Base-by-base conservation (phyloP, 2,113 vertebrate species). In the Lasiurus borealis region DNA sequence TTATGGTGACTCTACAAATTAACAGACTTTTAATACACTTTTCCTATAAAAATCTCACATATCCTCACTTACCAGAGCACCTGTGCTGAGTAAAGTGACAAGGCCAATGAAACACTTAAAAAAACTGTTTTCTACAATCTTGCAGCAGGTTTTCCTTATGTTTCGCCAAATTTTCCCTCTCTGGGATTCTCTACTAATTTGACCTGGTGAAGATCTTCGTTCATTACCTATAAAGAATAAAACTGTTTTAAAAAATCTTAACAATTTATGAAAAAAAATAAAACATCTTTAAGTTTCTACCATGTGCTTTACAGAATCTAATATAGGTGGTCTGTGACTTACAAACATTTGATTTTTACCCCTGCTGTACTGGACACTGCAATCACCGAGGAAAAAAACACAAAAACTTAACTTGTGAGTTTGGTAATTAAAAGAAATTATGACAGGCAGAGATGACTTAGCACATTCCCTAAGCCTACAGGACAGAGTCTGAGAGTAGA, bases 41-140 rank as follows among this genome's bases (percentile, higher is more conserved):
- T 75, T 50, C n/a, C 34, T 6, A 19, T 84, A 9, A 77, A 91
- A 69, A 14, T 14, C 2, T 80, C 44, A 62, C 14, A 46, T 31
- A 40, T 0, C n/a, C 8, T 59, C 21, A 97, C 99, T 98, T 97
- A 99, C 99, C 98, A 99, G 97, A 31, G 99, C 98, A 81, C 98
- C 99, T 77, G 99, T 99, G 97, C 99, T 99, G 2, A 99, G 98
- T 96, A 99, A 98, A 96, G 99, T 99, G 98, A 99, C 99, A 90
- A 99, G 99, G 94, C 99, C 98, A 97, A 99, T 99, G 97, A 99
- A 99, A 92, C 98, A 99, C 97, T 99, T 99, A 98, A 99, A 99
- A 99, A 99, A 99, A 97, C 97, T 99, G 97, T 99, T 99, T 97
- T 99, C 99, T 73, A 99, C 99, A 91, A 99, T 99, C 73, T 96